Evolutionary conservation across 2,113 vertebrate genomes (phyloP).

Genomic region (Muscicapa adusta): DNA sequence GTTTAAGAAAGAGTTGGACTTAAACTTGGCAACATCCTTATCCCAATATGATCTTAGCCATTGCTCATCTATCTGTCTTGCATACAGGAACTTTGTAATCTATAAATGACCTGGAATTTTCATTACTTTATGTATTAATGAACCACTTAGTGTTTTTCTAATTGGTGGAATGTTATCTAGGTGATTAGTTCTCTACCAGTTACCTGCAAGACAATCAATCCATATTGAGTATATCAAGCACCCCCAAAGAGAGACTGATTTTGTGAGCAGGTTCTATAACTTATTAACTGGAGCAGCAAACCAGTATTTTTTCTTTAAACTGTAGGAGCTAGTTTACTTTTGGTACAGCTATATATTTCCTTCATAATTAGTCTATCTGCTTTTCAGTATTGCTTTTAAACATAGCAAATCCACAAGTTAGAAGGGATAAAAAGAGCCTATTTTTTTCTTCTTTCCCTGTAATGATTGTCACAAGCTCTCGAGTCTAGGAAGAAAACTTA

Average conservation of each 20-base stretch:
- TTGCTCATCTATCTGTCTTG: background rate
- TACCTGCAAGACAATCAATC: slow-evolving; percentile 28
- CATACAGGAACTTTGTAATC: background rate
- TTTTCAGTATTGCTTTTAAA: background rate
- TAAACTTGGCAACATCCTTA: background rate
- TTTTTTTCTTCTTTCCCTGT: background rate
- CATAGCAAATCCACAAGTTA: background rate
- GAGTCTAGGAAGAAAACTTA: background rate
- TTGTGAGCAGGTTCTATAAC: background rate
- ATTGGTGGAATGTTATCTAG: background rate
- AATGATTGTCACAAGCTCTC: background rate
- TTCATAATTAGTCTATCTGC: background rate
- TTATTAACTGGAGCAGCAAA: background rate
- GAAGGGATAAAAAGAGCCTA: background rate
- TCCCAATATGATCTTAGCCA: background rate
- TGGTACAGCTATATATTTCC: background rate
- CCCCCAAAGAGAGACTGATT: background rate
- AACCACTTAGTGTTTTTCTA: background rate
- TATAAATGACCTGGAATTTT: background rate
- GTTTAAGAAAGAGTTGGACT: background rate
- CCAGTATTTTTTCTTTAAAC: background rate
- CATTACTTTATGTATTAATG: background rate
- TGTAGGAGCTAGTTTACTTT: background rate
- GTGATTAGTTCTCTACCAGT: background rate
- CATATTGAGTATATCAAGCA: background rate